Conservation (phyloP, 2,888 invertebrate species). For the Villa cingulata region DNA sequence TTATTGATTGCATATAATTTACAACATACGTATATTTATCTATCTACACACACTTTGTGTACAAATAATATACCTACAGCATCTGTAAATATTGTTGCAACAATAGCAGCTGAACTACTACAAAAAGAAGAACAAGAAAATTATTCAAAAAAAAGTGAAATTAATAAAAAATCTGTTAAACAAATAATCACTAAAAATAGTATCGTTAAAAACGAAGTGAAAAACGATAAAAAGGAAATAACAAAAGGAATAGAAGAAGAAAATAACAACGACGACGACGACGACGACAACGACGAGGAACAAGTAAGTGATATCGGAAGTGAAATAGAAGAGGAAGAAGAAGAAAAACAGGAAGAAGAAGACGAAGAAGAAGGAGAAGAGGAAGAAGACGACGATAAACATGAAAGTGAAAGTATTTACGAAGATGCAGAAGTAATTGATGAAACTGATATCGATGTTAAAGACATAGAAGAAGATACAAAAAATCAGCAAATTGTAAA, state of each 20-base stretch:
- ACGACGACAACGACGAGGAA: slow-evolving; percentile 9
- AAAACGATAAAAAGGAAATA: neutral
- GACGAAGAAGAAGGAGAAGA: neutral
- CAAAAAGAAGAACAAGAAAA: slow-evolving; percentile 10
- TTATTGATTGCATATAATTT: too few relatives aligned
- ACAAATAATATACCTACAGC: neutral
- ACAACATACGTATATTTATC: too few relatives aligned
- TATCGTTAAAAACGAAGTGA: slow-evolving; percentile 31
- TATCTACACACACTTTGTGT: too few relatives aligned
- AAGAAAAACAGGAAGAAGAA: slow-evolving; percentile 14
- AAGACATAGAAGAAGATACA: neutral
- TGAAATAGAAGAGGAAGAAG: slow-evolving; percentile 33
- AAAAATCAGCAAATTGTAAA: too few relatives aligned
- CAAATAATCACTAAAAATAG: slow-evolving; percentile 18
- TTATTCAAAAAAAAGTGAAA: neutral
- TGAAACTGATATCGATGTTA: neutral
- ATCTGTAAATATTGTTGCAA: slow-evolving; percentile 28
- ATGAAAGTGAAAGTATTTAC: neutral
- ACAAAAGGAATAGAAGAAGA: neutral
- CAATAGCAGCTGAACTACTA: slow-evolving; percentile 33
- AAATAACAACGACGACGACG: neutral
- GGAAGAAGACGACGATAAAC: neutral
- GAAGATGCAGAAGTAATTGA: neutral
- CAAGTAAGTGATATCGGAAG: too few relatives aligned
- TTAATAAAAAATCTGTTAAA: neutral